Evolutionary conservation across 2,113 vertebrate species (phyloP).

Genomic region (Phyllostomus discolor): DNA sequence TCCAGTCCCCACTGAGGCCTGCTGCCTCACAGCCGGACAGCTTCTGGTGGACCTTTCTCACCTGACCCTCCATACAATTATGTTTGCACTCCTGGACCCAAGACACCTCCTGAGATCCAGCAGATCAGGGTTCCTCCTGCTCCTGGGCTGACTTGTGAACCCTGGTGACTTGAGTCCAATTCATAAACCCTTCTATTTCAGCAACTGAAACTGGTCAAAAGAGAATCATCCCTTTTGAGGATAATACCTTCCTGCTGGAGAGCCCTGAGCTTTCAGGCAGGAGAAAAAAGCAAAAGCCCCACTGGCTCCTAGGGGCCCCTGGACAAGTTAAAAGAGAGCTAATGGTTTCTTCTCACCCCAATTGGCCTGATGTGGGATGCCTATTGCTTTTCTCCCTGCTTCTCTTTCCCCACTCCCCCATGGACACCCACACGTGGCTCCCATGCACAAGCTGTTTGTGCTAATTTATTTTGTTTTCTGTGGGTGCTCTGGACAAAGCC

Average conservation of each 20-base stretch:
- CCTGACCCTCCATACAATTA: background rate
- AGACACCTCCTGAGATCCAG: background rate
- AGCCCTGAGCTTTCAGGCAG: background rate
- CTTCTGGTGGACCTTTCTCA: background rate
- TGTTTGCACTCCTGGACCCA: background rate
- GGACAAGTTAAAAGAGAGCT: background rate
- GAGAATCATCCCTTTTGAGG: background rate
- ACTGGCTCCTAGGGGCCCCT: background rate
- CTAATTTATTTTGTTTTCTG: background rate
- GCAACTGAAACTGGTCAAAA: background rate
- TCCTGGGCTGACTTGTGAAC: slow-evolving; percentile 5
- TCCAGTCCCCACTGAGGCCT: background rate
- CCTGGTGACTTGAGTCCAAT: background rate
- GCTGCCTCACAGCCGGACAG: background rate
- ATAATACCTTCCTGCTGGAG: background rate
- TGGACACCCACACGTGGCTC: background rate
- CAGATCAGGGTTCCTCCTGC: background rate
- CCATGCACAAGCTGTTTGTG: slow-evolving; percentile 42
- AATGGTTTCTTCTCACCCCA: background rate
- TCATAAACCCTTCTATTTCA: background rate
- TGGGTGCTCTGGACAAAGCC: background rate
- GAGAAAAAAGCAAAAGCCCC: background rate
- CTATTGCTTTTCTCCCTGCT: background rate
- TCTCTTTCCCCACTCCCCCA: background rate
- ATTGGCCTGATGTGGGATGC: background rate